Evolutionary conservation across 2,797 vertebrate species (phyloP).

Genomic region (Gymnodraco acuticeps): DNA sequence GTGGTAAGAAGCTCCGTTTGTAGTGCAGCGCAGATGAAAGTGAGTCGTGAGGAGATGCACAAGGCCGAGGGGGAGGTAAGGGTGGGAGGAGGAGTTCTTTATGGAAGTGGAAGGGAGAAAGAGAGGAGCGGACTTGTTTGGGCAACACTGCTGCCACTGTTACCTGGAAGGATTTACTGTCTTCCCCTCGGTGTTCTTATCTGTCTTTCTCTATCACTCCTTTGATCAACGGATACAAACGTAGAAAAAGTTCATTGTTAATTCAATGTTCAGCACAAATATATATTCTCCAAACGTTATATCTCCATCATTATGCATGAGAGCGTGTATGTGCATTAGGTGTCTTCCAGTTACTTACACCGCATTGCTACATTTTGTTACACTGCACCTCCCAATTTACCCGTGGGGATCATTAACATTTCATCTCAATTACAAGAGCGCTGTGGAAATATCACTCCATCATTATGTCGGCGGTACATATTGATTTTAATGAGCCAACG

Average conservation of each 20-base stretch:
- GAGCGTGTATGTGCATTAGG: conserved; percentile 37
- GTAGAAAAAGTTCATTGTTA: conserved; percentile 4
- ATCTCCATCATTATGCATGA: conserved; percentile 26
- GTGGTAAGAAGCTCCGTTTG: conserved; percentile 81
- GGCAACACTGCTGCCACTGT: conserved; percentile 1
- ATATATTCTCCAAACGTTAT: background rate
- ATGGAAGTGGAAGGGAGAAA: background rate
- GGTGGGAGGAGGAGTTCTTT: background rate
- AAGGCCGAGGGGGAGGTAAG: conserved; percentile 16
- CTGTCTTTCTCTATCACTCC: conserved; percentile 1
- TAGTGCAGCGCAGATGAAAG: conserved; percentile 72
- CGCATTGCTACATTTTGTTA: conserved; percentile 53
- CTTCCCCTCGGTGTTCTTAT: conserved; percentile 18
- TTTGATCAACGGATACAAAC: conserved; percentile 18
- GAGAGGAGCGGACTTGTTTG: conserved; percentile 8
- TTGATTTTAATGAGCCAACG: conserved; percentile 45
- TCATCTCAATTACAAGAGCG: conserved; percentile 41
- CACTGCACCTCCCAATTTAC: conserved; percentile 29
- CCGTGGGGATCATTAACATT: conserved; percentile 59
- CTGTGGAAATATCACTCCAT: background rate
- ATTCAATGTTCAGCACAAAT: conserved; percentile 35
- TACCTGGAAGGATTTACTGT: conserved; percentile 39
- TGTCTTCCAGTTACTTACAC: conserved; percentile 33
- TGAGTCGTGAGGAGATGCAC: conserved; percentile 44
- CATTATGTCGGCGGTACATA: conserved; percentile 19